Evolutionary conservation across 2,113 vertebrate genomes (phyloP).

Genomic region (Eolophus roseicapilla): DNA sequence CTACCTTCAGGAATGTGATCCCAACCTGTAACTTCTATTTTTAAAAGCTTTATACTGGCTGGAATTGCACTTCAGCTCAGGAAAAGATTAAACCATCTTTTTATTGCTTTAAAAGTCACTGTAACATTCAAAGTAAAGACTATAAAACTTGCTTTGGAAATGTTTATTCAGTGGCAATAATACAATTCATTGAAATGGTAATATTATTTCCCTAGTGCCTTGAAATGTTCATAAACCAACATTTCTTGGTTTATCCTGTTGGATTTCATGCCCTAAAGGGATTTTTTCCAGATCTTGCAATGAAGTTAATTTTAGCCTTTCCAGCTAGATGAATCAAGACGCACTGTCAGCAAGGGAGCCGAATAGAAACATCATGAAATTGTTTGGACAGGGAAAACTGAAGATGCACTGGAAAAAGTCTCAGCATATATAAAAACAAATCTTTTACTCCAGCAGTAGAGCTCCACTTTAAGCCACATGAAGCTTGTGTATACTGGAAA

Average conservation of each 20-base stretch:
- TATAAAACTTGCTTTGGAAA: conserved; percentile 47
- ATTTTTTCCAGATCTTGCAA: conserved; percentile 56
- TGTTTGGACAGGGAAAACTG: conserved; percentile 30
- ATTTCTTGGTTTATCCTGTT: conserved; percentile 57
- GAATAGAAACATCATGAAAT: conserved; percentile 15
- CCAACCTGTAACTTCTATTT: not conserved
- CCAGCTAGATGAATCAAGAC: conserved; percentile 38
- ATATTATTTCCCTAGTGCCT: conserved; percentile 4
- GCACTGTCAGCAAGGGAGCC: not conserved
- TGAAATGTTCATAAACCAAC: conserved; percentile 49
- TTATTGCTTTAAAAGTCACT: conserved; percentile 49
- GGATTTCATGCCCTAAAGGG: conserved; percentile 38
- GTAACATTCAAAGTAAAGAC: conserved; percentile 20
- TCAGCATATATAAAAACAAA: conserved; percentile 1
- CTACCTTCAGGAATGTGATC: not conserved
- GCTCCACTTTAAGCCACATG: not conserved
- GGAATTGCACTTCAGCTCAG: not conserved
- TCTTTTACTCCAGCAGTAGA: not conserved
- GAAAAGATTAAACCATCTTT: conserved; percentile 24
- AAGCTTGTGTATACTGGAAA: not conserved
- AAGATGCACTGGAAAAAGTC: conserved; percentile 32
- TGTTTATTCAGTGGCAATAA: conserved; percentile 64
- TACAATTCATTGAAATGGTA: conserved; percentile 41
- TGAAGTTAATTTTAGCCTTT: conserved; percentile 56
- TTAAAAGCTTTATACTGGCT: not conserved